Evolutionary conservation across 2,797 vertebrate genomes (phyloP), one percentile per base, ranked within the genome.

Genomic region (Hyperoplus lanceolatus): DNA sequence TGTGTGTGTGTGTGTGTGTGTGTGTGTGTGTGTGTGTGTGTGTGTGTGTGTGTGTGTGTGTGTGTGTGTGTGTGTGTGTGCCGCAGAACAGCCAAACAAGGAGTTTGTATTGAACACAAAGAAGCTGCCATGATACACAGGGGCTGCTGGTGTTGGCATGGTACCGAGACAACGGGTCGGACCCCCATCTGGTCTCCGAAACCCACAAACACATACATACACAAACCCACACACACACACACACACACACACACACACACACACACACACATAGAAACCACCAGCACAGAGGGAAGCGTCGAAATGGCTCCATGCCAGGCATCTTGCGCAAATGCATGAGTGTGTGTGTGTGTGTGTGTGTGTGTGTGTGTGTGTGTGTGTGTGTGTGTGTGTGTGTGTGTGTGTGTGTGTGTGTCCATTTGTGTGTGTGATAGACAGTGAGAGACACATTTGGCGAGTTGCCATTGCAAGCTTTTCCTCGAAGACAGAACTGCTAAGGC

Each of bases 111-210:
- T 56, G 59, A 75, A 79, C 80, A 90, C 84, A 89, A 91, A 87
- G 85, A 84, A 75, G 83, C 81, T 84, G 77, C 85, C 78, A 54
- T 29, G 77, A 84, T 74, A 85, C 88, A 89, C 70, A 70, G 84
- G 74, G 79, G 82, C 83, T 79, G 81, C 67, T 81, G 79, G 83
- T 75, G 85, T 65, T 90, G 90, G 90, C 91, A 75, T 53, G 81
- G 80, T 75, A 59, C 82, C 45, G 78, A 79, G 80, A 80, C 85
- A 66, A 86, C 73, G 75, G 89, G 90, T 89, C 87, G 79, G 84
- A 90, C 86, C 83, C 86, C 92, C 92, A 93, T 94, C 92, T 93
- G 93, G 83, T 91, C 75, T 75, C 18, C 50, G 59, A 71, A 69
- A 70, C 16, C 57, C 68, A 56, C 54, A 29, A 49, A 56, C 70